Evolutionary conservation across 2,888 invertebrate genomes (phyloP).

Genomic region (Orchestes rusci): DNA sequence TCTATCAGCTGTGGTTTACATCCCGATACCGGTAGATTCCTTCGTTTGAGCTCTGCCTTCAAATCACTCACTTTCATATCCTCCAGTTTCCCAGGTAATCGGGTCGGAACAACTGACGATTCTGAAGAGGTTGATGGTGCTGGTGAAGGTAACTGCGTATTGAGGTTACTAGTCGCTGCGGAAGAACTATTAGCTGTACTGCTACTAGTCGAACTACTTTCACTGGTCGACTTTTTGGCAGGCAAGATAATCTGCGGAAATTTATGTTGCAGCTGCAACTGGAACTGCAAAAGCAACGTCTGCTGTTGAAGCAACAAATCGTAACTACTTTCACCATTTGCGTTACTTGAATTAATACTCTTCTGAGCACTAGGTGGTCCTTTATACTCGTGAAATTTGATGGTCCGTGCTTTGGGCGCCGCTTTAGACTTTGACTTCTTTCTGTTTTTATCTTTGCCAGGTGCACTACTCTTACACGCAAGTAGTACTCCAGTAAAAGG

Average conservation of each 20-base stretch:
- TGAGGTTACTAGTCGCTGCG: conserved; percentile 12
- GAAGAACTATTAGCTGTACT: conserved; percentile 38
- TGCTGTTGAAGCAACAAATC: conserved; percentile 90
- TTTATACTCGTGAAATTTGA: conserved; percentile 96
- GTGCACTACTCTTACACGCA: conserved; percentile 45
- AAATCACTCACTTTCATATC: conserved; percentile 96
- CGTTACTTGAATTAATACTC: conserved; percentile 50
- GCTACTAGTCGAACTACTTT: conserved; percentile 2
- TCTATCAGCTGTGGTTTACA: conserved; percentile 94
- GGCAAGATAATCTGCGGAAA: conserved; percentile 78
- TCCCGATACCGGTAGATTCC: conserved; percentile 92
- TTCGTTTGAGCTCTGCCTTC: conserved; percentile 87
- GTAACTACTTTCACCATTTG: conserved; percentile 72
- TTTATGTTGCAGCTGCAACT: conserved; percentile 75
- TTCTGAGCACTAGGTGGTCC: conserved; percentile 83
- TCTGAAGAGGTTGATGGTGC: conserved; percentile 43
- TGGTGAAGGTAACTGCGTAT: conserved; percentile 41
- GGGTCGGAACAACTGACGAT: conserved; percentile 36
- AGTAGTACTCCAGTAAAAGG: conserved; percentile 43
- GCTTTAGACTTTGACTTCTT: conserved; percentile 78
- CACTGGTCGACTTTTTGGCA: conserved; percentile 47
- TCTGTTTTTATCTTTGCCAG: conserved; percentile 71
- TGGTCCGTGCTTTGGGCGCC: conserved; percentile 74
- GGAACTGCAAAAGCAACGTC: conserved; percentile 83
- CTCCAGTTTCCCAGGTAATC: conserved; percentile 62